Conservation (phyloP, 1,140 invertebrate species). For the Pogonognathellus flavescens region DNA sequence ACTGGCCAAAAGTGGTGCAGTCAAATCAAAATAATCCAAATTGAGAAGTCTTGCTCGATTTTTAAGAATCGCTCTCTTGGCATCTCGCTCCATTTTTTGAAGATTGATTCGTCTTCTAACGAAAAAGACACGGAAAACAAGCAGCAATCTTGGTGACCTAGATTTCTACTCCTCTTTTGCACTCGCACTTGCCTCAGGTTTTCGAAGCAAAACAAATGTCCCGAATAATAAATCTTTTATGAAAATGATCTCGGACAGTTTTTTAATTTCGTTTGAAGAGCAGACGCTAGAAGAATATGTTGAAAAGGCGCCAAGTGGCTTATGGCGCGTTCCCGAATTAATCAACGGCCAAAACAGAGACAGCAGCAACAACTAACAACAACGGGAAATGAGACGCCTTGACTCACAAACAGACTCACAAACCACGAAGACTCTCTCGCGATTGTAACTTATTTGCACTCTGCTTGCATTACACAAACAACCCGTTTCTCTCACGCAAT, state of each 20-base stretch:
- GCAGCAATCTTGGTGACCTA: conserved; percentile 1
- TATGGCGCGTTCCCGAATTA: conserved; percentile 49
- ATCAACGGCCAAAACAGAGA: conserved; percentile 45
- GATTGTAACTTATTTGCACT: too few relatives aligned
- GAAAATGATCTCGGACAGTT: background rate
- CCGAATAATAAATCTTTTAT: background rate
- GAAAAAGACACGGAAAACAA: background rate
- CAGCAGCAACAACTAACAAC: background rate
- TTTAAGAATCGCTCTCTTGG: conserved; percentile 53
- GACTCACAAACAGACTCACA: background rate
- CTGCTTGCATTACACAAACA: conserved; percentile 17
- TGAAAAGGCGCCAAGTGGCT: conserved; percentile 53
- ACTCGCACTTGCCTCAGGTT: background rate
- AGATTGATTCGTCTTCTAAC: background rate
- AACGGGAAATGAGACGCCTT: conserved; percentile 48
- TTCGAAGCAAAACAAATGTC: too few relatives aligned
- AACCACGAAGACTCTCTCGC: too few relatives aligned
- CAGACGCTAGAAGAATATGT: conserved; percentile 31
- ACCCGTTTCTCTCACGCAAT: conserved; percentile 49
- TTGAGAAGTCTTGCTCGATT: conserved; percentile 57
- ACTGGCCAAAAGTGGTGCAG: conserved; percentile 55
- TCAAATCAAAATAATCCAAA: conserved; percentile 59
- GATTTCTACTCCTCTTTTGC: background rate
- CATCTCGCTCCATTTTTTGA: conserved; percentile 46
- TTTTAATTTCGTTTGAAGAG: background rate